A percentile compares a stretch with the other conserved stretches of the same genome.
Evolutionary conservation across 2,797 vertebrate species (phyloP).

Genomic region (Sandelia bainsii): DNA sequence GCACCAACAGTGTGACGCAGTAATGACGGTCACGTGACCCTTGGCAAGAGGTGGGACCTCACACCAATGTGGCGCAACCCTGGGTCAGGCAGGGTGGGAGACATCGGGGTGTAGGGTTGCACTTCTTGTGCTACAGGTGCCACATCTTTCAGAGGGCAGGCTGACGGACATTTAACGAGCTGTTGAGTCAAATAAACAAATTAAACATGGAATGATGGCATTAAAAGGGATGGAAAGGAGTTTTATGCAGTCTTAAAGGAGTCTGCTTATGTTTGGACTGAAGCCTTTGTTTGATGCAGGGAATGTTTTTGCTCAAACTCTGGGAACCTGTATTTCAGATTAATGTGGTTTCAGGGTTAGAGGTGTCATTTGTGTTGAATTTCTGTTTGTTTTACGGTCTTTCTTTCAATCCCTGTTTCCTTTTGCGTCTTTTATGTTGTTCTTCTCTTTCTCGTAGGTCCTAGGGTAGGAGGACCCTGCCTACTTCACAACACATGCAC

Average conservation of each 20-base stretch:
- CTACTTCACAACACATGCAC: slow-evolving; percentile 73
- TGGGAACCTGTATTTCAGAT: slow-evolving; percentile 20
- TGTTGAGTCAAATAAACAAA: slow-evolving; percentile 2
- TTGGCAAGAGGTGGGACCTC: slow-evolving; percentile 75
- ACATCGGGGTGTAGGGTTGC: slow-evolving; percentile 41
- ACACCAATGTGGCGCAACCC: slow-evolving; percentile 38
- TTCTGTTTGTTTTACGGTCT: slow-evolving; percentile 7
- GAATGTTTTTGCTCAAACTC: slow-evolving; percentile 22
- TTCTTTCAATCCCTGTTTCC: slow-evolving; percentile 29
- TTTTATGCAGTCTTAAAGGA: slow-evolving; percentile 30
- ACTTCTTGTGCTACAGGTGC: slow-evolving; percentile 32
- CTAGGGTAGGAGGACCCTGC: slow-evolving; percentile 74
- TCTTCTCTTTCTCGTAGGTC: slow-evolving; percentile 67
- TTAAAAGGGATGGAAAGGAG: slow-evolving; percentile 6
- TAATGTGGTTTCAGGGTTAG: slow-evolving; percentile 6
- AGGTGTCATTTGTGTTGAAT: neutral
- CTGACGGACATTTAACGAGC: neutral
- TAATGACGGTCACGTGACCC: slow-evolving; percentile 65
- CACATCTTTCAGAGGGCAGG: slow-evolving; percentile 11
- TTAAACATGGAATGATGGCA: slow-evolving; percentile 26
- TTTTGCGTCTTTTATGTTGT: neutral
- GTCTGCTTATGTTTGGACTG: slow-evolving; percentile 9
- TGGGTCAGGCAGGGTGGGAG: slow-evolving; percentile 41
- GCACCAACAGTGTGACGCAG: slow-evolving; percentile 75
- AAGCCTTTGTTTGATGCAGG: slow-evolving; percentile 26